Evolutionary conservation across 37 sponge, comb jelly and placozoan genomes (phyloP), one percentile per base, ranked within the genome.

Genomic region (Beroe ovata): DNA sequence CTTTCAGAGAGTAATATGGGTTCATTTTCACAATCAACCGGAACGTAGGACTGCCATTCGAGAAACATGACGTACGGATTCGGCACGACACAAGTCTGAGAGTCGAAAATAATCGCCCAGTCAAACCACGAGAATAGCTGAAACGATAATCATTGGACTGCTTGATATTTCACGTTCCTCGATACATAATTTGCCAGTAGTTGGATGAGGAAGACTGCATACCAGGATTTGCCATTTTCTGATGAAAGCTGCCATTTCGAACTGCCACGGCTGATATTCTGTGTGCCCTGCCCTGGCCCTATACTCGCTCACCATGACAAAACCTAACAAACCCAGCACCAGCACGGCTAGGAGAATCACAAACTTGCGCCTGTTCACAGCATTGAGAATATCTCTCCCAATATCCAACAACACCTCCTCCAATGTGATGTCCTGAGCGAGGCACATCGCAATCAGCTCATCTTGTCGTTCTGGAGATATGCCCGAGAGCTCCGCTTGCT

Each of bases 181-280:
- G n/a, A n/a, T n/a, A n/a, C n/a, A n/a, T n/a, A n/a, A n/a, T n/a
- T n/a, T n/a, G n/a, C n/a, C n/a, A n/a, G n/a, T n/a, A n/a, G n/a
- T n/a, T n/a, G n/a, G n/a, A n/a, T n/a, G n/a, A n/a, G n/a, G n/a
- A n/a, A n/a, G n/a, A n/a, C n/a, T n/a, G n/a, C n/a, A 6, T 22
- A 77, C 84, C 41, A 18, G 39, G 21, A 42, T 38, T 23, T 77
- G 84, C n/a, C n/a, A 14, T 23, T 0, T 38, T 23, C 23, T 77
- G 54, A 77, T n/a, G 23, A 40, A 0, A 11, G 84, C 84, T 2
- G 84, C 39, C 54, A 77, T 77, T 54, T 77, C 84, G 41, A 77
- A 77, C 47, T 77, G 84, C 84, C 84, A 77, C 25, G 84, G 84
- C 84, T 77, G 84, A 25, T 40, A 77, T 21, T 77, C 84, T 4